phyloP scores from a whole-genome alignment of 2,113 vertebrate species.

The Forbesichthys agassizii region DNA sequence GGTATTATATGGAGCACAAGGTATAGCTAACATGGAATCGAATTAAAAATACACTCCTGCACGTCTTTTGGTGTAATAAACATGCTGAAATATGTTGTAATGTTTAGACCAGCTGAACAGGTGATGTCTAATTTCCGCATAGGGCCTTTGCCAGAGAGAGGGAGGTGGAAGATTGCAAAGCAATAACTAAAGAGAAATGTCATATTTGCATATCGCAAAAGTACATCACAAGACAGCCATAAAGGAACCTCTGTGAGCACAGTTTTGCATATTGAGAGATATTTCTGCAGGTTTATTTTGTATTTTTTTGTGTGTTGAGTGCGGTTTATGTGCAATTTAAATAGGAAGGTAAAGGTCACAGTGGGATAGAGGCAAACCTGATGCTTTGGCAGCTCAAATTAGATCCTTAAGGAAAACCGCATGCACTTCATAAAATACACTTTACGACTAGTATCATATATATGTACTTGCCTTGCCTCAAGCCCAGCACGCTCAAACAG shows the following conservation, averaged over 20 bases:
- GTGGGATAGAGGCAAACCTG: slow-evolving; percentile 30
- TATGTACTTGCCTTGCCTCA: neutral
- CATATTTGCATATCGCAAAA: slow-evolving; percentile 71
- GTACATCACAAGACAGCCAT: slow-evolving; percentile 58
- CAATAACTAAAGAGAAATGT: slow-evolving; percentile 65
- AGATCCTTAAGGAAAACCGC: slow-evolving; percentile 1
- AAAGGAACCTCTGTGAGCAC: slow-evolving; percentile 46
- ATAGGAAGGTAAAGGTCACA: slow-evolving; percentile 60
- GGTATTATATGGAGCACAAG: no score
- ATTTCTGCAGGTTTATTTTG: slow-evolving; percentile 14
- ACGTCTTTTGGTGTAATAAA: slow-evolving; percentile 8
- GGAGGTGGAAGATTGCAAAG: slow-evolving; percentile 36
- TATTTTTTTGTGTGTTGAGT: slow-evolving; percentile 32
- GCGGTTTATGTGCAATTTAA: slow-evolving; percentile 55
- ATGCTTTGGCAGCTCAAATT: slow-evolving; percentile 20
- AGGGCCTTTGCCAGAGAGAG: neutral
- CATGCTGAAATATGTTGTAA: slow-evolving; percentile 35
- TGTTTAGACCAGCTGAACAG: slow-evolving; percentile 35
- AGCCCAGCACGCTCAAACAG: neutral
- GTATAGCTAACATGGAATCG: no score
- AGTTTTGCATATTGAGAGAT: slow-evolving; percentile 62
- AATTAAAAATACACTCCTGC: slow-evolving; percentile 3
- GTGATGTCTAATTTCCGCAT: slow-evolving; percentile 45
- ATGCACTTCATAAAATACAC: slow-evolving; percentile 10
- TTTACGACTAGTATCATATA: neutral